phyloP scores from a whole-genome alignment of 2,113 vertebrate genomes.

The Talpa occidentalis region DNA sequence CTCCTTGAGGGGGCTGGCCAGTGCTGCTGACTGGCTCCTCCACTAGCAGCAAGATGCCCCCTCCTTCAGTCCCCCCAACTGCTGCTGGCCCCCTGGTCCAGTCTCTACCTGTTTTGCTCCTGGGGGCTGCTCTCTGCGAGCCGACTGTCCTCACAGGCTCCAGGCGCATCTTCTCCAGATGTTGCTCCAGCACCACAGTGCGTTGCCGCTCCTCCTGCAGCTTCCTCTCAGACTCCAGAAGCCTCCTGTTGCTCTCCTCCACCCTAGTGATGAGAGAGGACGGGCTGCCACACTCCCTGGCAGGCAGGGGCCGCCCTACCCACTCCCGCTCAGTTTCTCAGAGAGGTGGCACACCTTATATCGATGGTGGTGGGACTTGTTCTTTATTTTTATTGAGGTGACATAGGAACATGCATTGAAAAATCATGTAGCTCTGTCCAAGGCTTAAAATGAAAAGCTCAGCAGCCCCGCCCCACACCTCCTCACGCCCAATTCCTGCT shows the following conservation, averaged over 20 bases:
- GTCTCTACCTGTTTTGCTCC: slow-evolving; percentile 79
- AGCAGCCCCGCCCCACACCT: background rate
- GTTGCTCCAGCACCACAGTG: slow-evolving; percentile 85
- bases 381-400: background rate
- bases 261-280: slow-evolving; percentile 80
- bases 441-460: background rate
- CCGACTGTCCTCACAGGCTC: slow-evolving; percentile 72
- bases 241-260: slow-evolving; percentile 80
- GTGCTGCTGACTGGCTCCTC: background rate
- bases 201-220: slow-evolving; percentile 84
- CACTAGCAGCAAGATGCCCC: fast-evolving
- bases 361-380: fast-evolving
- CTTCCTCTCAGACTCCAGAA: slow-evolving; percentile 85
- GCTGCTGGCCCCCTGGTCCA: background rate
- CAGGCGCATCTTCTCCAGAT: slow-evolving; percentile 86
- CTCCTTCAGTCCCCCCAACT: fast-evolving
- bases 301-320: background rate
- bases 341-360: background rate
- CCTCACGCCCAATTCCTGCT: background rate
- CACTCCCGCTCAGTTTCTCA: background rate
- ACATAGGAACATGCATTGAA: background rate
- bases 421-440: background rate
- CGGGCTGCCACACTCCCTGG: background rate
- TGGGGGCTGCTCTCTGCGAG: slow-evolving; percentile 36
- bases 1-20: fast-evolving